Base-by-base conservation (phyloP, 92 coral and sea anemone genomes). In the Muricea muricata region DNA sequence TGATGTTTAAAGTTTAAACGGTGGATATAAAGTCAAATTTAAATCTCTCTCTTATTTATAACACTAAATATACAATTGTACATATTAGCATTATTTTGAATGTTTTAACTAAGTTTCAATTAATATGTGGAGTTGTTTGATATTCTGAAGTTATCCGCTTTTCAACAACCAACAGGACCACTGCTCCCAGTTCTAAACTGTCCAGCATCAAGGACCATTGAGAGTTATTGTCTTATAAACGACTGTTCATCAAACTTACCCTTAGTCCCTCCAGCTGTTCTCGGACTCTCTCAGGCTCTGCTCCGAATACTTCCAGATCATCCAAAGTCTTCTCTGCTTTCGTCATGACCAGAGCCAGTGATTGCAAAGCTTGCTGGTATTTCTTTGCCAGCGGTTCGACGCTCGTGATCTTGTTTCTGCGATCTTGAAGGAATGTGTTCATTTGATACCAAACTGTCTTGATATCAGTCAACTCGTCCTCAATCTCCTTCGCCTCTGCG, bases 301-400 rank as follows among this genome's bases (percentile, higher is more conserved):
- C 93, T 20, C 98, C 99, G 77, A 92, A 85, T 8, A 95, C 97
- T 75, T 91, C 92, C 85, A 85, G 94, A 0, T 73, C 90, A 35
- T 78, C 84, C 81, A 93, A 29, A 75, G 84, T 90, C 85, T 84
- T 80, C 46, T 96, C 99, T 11, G 93, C 67, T 41, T 89, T 84
- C 30, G 89, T 78, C 79, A 93, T 79, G 41, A 96, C 88, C 42
- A 84, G 80, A n/a, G 93, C 89, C 23, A 96, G 87, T 40, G 83
- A 68, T 40, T 83, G 89, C 87, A 94, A 86, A 23, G 92, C 96
- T 31, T 94, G 75, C 24, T 93, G 94, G 77, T 90, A 95, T 20
- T 84, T 83, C 56, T 83, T 89, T 7, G 97, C 98, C 30, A 75
- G 81, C 0, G 91, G 88, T 14, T 69, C 80, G 13, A 84, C 94